Evolutionary conservation across 2,888 invertebrate species (phyloP).

Genomic region (Trachelus iudaicus): DNA sequence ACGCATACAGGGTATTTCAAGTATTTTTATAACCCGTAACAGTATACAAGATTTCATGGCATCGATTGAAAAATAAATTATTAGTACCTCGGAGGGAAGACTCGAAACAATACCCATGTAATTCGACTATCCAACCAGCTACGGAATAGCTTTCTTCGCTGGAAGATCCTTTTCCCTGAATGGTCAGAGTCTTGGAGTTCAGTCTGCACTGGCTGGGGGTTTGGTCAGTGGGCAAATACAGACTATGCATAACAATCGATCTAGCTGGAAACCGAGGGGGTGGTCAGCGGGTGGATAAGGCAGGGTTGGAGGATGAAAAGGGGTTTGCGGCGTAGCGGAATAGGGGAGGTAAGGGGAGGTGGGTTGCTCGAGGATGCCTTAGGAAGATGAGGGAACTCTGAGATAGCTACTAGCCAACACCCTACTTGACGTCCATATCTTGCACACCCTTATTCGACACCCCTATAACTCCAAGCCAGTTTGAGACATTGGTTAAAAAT

Average conservation of each 20-base stretch:
- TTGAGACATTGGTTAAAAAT: background rate
- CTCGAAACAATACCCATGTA: constrained; percentile 42
- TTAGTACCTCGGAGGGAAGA: constrained; percentile 24
- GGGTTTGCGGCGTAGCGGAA: constrained; percentile 5
- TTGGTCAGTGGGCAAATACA: constrained; percentile 62
- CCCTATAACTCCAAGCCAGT: background rate
- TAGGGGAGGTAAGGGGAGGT: constrained; percentile 25
- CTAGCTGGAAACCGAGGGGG: constrained; percentile 62
- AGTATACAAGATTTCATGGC: background rate
- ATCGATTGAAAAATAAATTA: constrained; percentile 29
- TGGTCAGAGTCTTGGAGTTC: constrained; percentile 31
- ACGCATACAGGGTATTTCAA: background rate
- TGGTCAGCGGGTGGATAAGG: constrained; percentile 61
- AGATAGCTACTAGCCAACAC: constrained; percentile 61
- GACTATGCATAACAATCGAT: constrained; percentile 67
- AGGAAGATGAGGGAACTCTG: constrained; percentile 49
- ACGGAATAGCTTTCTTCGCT: constrained; percentile 7
- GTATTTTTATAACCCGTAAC: background rate
- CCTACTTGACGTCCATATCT: constrained; percentile 50
- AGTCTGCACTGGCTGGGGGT: constrained; percentile 34
- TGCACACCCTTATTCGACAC: background rate
- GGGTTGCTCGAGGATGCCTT: constrained; percentile 19
- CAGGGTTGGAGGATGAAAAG: constrained; percentile 25
- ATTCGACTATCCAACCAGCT: constrained; percentile 42
- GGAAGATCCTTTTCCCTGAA: constrained; percentile 57